These are phyloP conservation scores for Aricia artaxerxes DNA, from an alignment of 2,888 invertebrate genomes.

Conservation along the genomic window DNA sequence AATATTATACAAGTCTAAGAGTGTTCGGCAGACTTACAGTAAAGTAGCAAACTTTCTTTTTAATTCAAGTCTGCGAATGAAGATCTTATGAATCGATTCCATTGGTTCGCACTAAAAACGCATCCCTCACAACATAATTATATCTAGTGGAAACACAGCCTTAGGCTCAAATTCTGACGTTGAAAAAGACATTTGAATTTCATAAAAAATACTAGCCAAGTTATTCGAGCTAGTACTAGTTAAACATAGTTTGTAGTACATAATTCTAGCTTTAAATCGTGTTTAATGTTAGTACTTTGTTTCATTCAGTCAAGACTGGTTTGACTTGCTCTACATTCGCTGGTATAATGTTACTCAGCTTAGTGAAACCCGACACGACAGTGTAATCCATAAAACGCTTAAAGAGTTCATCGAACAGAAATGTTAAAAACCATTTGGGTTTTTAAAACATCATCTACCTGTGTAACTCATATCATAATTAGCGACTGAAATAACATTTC, in stretches of 20 bases:
- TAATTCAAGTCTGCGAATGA: too few relatives aligned
- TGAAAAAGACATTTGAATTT: not conserved
- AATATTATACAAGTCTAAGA: too few relatives aligned
- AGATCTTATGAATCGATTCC: too few relatives aligned
- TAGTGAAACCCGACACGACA: not conserved
- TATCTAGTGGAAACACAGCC: too few relatives aligned
- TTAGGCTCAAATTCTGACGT: too few relatives aligned
- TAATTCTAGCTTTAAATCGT: not conserved
- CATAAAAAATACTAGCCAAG: not conserved
- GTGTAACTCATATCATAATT: not conserved
- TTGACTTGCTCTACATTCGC: constrained; percentile 24
- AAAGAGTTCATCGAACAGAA: not conserved
- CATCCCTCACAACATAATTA: too few relatives aligned
- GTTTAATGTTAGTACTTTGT: not conserved
- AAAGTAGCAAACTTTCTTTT: too few relatives aligned
- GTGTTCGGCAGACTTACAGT: too few relatives aligned
- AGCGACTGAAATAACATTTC: not conserved
- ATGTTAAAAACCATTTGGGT: not conserved
- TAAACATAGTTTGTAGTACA: not conserved
- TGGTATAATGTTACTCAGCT: constrained; percentile 19
- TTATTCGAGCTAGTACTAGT: too few relatives aligned
- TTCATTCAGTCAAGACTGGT: constrained; percentile 16
- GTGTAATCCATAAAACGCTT: not conserved
- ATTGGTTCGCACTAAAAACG: too few relatives aligned
- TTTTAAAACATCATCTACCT: not conserved